Conservation (phyloP, 2,888 invertebrate genomes). For the Campaea margaritaria region DNA sequence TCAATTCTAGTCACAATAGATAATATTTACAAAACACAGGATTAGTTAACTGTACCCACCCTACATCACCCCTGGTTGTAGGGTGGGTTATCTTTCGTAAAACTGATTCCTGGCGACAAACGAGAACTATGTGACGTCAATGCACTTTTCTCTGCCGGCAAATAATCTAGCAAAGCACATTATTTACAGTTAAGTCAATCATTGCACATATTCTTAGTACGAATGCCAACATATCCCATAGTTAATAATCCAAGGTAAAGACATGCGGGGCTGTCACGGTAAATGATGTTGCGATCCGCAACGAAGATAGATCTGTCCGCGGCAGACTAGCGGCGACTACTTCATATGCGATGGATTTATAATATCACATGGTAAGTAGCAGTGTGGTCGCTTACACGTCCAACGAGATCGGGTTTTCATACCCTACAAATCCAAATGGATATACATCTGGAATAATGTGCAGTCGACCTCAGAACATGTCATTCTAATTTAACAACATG, state of each 20-base stretch:
- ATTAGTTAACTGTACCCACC: too few relatives aligned
- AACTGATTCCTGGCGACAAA: too few relatives aligned
- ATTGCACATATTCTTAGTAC: constrained; percentile 21
- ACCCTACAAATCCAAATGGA: too few relatives aligned
- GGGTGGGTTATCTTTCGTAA: too few relatives aligned
- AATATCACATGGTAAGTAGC: constrained; percentile 26
- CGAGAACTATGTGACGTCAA: too few relatives aligned
- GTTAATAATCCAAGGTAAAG: constrained; percentile 45
- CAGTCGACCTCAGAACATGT: too few relatives aligned
- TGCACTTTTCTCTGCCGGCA: not conserved
- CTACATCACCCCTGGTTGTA: too few relatives aligned
- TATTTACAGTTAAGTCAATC: constrained; percentile 24
- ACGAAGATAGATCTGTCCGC: constrained; percentile 59
- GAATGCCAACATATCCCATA: constrained; percentile 25
- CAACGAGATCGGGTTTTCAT: not conserved
- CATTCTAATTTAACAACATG: too few relatives aligned
- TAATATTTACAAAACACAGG: too few relatives aligned
- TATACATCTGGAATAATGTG: too few relatives aligned
- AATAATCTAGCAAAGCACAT: not conserved
- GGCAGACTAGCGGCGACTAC: constrained; percentile 27
- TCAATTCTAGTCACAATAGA: too few relatives aligned
- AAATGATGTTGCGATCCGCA: constrained; percentile 56
- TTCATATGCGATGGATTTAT: constrained; percentile 36
- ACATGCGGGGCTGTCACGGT: constrained; percentile 54
- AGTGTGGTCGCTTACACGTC: constrained; percentile 18